Evolutionary conservation across 2,113 vertebrate genomes (phyloP), one percentile per base, ranked within the genome.

Genomic region (Chaenogobius annularis): DNA sequence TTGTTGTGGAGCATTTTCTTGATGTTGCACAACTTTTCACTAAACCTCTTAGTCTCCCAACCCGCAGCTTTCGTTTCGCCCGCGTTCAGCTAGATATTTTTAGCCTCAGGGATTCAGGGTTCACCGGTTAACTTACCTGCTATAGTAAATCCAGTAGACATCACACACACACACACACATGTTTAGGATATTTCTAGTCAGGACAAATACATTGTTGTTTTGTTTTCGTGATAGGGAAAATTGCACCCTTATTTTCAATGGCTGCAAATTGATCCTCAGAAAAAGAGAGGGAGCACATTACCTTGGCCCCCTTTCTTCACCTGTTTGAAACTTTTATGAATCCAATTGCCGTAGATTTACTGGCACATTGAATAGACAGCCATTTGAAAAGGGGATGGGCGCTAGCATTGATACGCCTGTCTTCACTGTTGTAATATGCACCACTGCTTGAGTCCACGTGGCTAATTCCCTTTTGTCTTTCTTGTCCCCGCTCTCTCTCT

Each of bases 1-100:
- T 85, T 81, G 52, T 75, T 84, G 87, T 91, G 89, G 83, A 90
- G 82, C 87, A 83, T 86, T 84, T 85, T 78, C 22, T 71, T n/a
- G 50, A 10, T 87, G 87, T 91, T 91, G 90, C 88, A 88, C 89
- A 82, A 82, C 78, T 78, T 85, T 54, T 78, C 80, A 73, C 46
- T 67, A 77, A 81, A 87, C 84, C 71, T 8, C 19, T 87, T 61
- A 88, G 74, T 86, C 65, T 56, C 70, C 72, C 68, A 75, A 74
- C 85, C 37, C 81, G 66, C 81, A 86, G 78, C 52, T 81, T 70
- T 74, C 72, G 44, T 83, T 66, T 81, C 73, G 83, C 72, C 79
- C 47, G 70, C 66, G 65, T 77, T 82, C 75, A 72, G 54, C 81
- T 78, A 86, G 73, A 5, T 46, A 10, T 78, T 79, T 74, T 54